Evolutionary conservation across 2,113 vertebrate genomes (phyloP).

Genomic region (Piaya cayana): DNA sequence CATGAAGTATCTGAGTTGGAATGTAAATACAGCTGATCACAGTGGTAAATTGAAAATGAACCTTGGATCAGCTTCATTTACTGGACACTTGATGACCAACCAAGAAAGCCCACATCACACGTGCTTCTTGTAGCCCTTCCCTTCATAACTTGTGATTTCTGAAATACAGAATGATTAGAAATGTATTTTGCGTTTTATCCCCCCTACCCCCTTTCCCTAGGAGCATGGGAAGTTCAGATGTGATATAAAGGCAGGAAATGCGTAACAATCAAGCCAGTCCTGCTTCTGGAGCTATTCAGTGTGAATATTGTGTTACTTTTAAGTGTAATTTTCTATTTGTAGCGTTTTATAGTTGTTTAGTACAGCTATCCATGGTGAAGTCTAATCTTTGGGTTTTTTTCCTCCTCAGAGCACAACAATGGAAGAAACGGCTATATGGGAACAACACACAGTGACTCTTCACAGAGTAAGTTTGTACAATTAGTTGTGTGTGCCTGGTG

Average conservation of each 20-base stretch:
- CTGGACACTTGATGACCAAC: not conserved
- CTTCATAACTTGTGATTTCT: not conserved
- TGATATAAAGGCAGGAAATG: constrained; percentile 37
- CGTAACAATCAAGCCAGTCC: not conserved
- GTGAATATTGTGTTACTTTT: not conserved
- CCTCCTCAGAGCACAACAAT: constrained; percentile 89
- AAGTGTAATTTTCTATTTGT: not conserved
- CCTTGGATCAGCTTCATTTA: not conserved
- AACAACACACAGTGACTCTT: constrained; percentile 99
- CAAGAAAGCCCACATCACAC: not conserved
- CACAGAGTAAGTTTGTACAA: constrained; percentile 89
- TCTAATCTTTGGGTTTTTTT: constrained; percentile 20
- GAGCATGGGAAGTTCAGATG: constrained; percentile 65
- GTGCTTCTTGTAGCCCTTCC: not conserved
- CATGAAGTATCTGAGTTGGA: not conserved
- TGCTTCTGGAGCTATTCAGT: not conserved
- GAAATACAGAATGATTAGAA: not conserved
- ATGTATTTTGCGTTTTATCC: not conserved
- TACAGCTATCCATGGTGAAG: not conserved
- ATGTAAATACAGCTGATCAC: not conserved
- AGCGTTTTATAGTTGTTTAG: not conserved
- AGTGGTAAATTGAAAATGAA: not conserved
- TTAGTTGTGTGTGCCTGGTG: constrained; percentile 61
- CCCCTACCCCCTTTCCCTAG: not conserved
- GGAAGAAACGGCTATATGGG: constrained; percentile 99